phyloP scores from a whole-genome alignment of 2,888 invertebrate genomes.

The Lamproptera curius region DNA sequence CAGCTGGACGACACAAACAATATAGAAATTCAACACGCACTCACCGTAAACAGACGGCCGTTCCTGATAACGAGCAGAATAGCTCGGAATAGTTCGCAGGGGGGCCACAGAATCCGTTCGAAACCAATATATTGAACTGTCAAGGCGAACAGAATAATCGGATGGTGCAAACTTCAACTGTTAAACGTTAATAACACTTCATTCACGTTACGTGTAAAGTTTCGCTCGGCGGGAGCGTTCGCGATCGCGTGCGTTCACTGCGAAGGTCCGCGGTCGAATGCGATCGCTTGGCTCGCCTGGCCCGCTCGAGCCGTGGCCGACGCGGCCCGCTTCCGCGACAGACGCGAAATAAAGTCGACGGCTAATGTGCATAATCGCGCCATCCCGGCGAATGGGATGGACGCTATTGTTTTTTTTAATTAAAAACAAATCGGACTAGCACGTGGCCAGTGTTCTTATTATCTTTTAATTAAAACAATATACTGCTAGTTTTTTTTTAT shows the following conservation, averaged over 20 bases:
- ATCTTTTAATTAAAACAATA: too few relatives aligned
- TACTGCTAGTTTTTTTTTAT: too few relatives aligned
- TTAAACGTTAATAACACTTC: conserved; percentile 46
- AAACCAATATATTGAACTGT: not conserved
- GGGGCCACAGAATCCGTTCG: conserved; percentile 48
- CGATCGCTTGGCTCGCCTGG: not conserved
- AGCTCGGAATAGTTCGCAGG: conserved; percentile 66
- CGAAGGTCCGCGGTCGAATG: not conserved
- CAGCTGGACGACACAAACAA: conserved; percentile 61
- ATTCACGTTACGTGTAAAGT: conserved; percentile 41
- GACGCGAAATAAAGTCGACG: conserved; percentile 49
- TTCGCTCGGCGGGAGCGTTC: conserved; percentile 17
- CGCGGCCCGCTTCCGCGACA: conserved; percentile 41
- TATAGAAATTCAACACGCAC: conserved; percentile 64
- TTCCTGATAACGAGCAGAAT: conserved; percentile 59
- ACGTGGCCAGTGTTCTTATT: too few relatives aligned
- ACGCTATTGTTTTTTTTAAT: conserved; percentile 21
- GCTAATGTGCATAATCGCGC: conserved; percentile 50
- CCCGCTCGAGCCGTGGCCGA: conserved; percentile 15
- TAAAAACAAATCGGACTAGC: too few relatives aligned
- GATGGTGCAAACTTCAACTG: not conserved
- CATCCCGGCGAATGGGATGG: conserved; percentile 38
- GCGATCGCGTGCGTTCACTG: conserved; percentile 22
- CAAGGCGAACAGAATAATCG: too few relatives aligned
- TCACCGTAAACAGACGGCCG: conserved; percentile 68